A percentile compares a stretch with the other conserved stretches of the same genome.
phyloP scores from a whole-genome alignment of 92 coral and sea anemone species.

The Zoanthus sansibaricus region DNA sequence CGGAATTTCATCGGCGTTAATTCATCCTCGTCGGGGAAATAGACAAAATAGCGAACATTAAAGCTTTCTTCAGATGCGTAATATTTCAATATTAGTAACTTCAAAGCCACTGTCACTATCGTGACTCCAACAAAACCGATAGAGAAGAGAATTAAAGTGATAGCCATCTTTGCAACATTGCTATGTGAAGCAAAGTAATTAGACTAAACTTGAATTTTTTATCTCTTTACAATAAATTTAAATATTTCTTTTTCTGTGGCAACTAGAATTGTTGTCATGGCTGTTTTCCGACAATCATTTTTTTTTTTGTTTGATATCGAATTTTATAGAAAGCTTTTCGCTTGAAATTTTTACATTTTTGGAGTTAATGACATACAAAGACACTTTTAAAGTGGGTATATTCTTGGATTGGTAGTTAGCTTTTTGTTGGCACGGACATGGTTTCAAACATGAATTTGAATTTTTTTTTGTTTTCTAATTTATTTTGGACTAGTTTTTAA shows the following conservation, averaged over 20 bases:
- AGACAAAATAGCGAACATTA: background rate
- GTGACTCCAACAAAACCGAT: conserved; percentile 18
- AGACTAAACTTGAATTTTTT: background rate
- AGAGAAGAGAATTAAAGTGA: conserved; percentile 18
- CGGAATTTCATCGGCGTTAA: conserved; percentile 7
- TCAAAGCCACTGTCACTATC: background rate
- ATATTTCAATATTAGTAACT: background rate
- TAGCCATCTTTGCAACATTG: background rate
- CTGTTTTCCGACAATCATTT: background rate
- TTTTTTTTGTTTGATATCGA: background rate
- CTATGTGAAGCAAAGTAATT: background rate
- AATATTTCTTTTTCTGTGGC: background rate
- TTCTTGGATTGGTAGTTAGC: too few relatives aligned
- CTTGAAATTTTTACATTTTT: too few relatives aligned
- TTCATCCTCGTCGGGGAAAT: conserved; percentile 5
- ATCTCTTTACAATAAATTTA: background rate
- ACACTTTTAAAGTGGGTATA: too few relatives aligned
- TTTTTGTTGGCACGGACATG: too few relatives aligned
- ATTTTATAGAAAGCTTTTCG: too few relatives aligned
- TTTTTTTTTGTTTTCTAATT: too few relatives aligned
- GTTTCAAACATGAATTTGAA: too few relatives aligned
- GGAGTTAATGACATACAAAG: too few relatives aligned
- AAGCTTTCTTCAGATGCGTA: background rate
- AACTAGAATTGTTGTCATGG: background rate
- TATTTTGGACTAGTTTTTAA: too few relatives aligned